Conservation (phyloP, 2,888 invertebrate species). For the Drosophila setosimentum region DNA sequence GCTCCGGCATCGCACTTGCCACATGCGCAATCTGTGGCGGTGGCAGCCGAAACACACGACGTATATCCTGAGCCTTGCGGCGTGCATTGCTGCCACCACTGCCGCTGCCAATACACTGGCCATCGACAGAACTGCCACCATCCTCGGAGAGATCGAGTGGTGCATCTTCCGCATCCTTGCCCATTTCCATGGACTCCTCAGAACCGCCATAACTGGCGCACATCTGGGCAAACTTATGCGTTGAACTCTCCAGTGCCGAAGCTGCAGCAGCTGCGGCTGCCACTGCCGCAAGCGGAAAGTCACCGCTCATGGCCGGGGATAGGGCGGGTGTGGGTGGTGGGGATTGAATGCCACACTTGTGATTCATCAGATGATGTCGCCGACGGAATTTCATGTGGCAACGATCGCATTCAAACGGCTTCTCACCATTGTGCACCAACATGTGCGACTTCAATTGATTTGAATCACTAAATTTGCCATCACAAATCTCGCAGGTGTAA, state of each 20-base stretch:
- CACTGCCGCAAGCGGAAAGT: slow-evolving; percentile 70
- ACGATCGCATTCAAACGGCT: slow-evolving; percentile 93
- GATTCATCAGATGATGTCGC: slow-evolving; percentile 94
- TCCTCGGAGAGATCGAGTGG: slow-evolving; percentile 86
- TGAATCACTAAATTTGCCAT: slow-evolving; percentile 95
- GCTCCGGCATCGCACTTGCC: slow-evolving; percentile 88
- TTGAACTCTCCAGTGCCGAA: slow-evolving; percentile 54
- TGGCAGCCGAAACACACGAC: slow-evolving; percentile 86
- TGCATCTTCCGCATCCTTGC: slow-evolving; percentile 83
- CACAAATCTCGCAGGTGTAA: slow-evolving; percentile 94
- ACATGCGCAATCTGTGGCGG: slow-evolving; percentile 84
- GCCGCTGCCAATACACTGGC: slow-evolving; percentile 63
- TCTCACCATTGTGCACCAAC: slow-evolving; percentile 95
- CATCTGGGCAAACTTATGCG: slow-evolving; percentile 82
- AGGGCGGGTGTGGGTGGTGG: slow-evolving; percentile 84
- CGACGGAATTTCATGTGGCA: slow-evolving; percentile 93
- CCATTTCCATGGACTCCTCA: slow-evolving; percentile 80
- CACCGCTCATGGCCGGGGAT: slow-evolving; percentile 82
- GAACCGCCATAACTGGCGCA: slow-evolving; percentile 83
- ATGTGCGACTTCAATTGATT: slow-evolving; percentile 96
- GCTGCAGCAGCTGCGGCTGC: slow-evolving; percentile 63
- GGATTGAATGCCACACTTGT: slow-evolving; percentile 89
- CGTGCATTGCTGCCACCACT: slow-evolving; percentile 69
- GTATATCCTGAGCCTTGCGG: slow-evolving; percentile 86
- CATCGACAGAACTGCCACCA: slow-evolving; percentile 83